Evolutionary conservation across 2,888 invertebrate genomes (phyloP).

Genomic region (Acleris holmiana): DNA sequence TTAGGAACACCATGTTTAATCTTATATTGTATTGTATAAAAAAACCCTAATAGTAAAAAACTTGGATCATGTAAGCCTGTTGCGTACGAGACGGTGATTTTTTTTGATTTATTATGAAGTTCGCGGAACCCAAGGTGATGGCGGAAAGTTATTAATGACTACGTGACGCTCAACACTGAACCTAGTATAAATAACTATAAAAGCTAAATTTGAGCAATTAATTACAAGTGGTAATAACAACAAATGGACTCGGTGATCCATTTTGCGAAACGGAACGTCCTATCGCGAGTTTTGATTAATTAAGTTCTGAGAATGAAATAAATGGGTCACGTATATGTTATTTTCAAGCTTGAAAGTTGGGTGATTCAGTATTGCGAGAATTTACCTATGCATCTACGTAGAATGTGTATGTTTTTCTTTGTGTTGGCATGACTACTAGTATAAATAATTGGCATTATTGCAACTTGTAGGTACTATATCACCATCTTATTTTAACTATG

Average conservation of each 20-base stretch:
- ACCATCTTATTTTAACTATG: too few species aligned
- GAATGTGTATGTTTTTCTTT: too few species aligned
- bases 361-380: too few species aligned
- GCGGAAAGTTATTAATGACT: constrained; percentile 59
- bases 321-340: too few species aligned
- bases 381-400: too few species aligned
- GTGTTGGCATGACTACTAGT: too few species aligned
- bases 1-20: too few species aligned
- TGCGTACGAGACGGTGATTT: constrained; percentile 47
- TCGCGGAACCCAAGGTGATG: constrained; percentile 48
- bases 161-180: constrained; percentile 22
- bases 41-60: constrained; percentile 8
- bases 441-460: too few species aligned
- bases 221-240: constrained; percentile 17
- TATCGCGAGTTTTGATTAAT: not conserved
- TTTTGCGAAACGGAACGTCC: not conserved
- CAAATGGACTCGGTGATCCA: constrained; percentile 5
- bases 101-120: constrained; percentile 59
- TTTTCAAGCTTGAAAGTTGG: too few species aligned
- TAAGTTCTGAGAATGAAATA: not conserved
- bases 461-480: too few species aligned
- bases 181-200: constrained; percentile 24
- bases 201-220: constrained; percentile 30
- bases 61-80: constrained; percentile 36
- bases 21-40: too few species aligned